Conservation (phyloP, 2,113 vertebrate genomes). For the Bostrychus sinensis region DNA sequence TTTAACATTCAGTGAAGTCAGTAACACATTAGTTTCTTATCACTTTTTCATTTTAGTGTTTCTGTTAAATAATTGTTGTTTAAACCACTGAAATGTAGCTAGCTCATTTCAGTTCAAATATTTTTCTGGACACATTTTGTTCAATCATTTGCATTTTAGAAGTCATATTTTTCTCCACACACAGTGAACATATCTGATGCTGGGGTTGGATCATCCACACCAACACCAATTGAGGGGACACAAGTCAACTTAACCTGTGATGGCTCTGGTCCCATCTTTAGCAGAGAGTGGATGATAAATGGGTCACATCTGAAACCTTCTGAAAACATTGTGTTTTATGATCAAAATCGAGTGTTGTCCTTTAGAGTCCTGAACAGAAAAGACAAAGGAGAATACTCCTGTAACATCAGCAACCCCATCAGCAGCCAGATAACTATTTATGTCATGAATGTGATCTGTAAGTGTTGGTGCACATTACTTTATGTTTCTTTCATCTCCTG, state of each 20-base stretch:
- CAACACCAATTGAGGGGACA: background rate
- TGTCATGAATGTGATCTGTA: slow-evolving; percentile 46
- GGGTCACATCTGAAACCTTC: slow-evolving; percentile 3
- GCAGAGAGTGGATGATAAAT: slow-evolving; percentile 42
- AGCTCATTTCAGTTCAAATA: no score
- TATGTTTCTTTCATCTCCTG: background rate
- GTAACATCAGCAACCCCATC: slow-evolving; percentile 45
- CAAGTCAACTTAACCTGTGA: slow-evolving; percentile 36
- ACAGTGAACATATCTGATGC: no score
- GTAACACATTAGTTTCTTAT: no score
- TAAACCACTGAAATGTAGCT: no score
- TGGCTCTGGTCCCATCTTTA: slow-evolving; percentile 6
- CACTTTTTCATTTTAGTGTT: no score
- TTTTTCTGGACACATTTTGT: no score
- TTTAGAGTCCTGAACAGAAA: slow-evolving; percentile 21
- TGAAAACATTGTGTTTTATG: slow-evolving; percentile 11
- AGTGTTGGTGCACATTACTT: slow-evolving; percentile 6
- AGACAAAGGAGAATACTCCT: slow-evolving; percentile 55
- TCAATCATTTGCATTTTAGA: no score
- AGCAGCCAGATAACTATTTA: background rate
- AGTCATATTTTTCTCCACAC: no score
- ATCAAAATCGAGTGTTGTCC: slow-evolving; percentile 29
- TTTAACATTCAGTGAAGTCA: no score
- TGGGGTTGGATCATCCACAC: no score
- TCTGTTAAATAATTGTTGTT: no score